These are phyloP conservation scores for Polyommatus icarus DNA, from an alignment of 2,888 invertebrate species.

Conservation along the genomic window DNA sequence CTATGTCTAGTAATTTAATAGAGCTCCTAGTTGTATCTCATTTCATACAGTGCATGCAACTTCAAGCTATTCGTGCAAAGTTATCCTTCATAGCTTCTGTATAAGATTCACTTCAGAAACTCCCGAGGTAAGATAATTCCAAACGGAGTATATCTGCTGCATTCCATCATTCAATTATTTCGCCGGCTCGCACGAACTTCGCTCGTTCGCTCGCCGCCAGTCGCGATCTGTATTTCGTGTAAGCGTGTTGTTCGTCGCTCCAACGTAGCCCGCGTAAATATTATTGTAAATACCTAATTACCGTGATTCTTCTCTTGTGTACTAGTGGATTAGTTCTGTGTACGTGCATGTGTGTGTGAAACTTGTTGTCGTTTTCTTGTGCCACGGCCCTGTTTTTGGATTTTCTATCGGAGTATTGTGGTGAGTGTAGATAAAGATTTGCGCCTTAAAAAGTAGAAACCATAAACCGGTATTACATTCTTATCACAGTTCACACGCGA, in stretches of 20 bases:
- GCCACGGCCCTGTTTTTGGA: slow-evolving; percentile 54
- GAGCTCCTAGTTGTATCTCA: background rate
- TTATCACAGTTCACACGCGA: slow-evolving; percentile 7
- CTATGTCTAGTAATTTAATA: background rate
- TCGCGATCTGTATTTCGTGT: slow-evolving; percentile 66
- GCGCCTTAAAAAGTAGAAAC: slow-evolving; percentile 9
- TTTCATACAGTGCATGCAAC: background rate
- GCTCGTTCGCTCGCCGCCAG: slow-evolving; percentile 54
- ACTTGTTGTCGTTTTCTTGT: slow-evolving; percentile 58
- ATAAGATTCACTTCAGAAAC: background rate
- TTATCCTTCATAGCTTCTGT: background rate
- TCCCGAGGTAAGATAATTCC: background rate
- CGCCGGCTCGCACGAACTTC: slow-evolving; percentile 33
- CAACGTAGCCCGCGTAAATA: slow-evolving; percentile 52
- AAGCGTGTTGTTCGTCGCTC: slow-evolving; percentile 49
- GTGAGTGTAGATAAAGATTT: slow-evolving; percentile 54
- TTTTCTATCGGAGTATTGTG: slow-evolving; percentile 61
- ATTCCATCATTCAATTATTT: slow-evolving; percentile 22
- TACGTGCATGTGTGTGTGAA: slow-evolving; percentile 61
- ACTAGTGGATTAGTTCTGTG: slow-evolving; percentile 55
- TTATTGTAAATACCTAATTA: slow-evolving; percentile 48
- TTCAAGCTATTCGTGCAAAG: background rate
- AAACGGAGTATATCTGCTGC: background rate
- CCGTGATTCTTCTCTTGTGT: slow-evolving; percentile 52
- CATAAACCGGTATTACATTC: slow-evolving; percentile 20